phyloP scores from a whole-genome alignment of 1,140 invertebrate species.

The Lucilia cuprina region DNA sequence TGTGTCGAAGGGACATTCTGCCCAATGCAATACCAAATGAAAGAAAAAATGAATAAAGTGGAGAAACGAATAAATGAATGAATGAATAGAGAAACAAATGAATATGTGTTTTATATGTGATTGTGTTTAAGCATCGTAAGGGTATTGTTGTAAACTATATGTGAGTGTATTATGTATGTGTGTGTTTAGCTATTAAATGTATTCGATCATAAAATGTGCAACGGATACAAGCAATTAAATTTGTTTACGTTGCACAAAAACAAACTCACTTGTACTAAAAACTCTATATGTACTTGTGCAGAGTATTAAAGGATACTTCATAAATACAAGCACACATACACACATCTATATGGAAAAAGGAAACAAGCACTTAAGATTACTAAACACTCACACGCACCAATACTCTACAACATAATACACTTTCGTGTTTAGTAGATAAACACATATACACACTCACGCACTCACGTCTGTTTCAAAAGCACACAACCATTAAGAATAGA shows the following conservation, averaged over 20 bases:
- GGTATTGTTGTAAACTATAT: background rate
- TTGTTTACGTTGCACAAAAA: constrained; percentile 33
- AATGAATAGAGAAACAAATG: background rate
- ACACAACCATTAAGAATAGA: background rate
- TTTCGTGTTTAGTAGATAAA: background rate
- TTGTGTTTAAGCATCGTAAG: background rate
- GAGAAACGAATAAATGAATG: background rate
- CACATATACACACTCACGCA: background rate
- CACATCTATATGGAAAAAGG: constrained; percentile 9
- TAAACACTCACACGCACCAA: background rate
- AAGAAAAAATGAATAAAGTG: background rate
- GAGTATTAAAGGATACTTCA: background rate
- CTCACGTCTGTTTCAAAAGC: background rate
- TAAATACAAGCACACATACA: background rate
- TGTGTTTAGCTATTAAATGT: constrained; percentile 30
- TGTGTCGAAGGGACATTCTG: constrained; percentile 11
- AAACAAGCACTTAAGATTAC: constrained; percentile 31
- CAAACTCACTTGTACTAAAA: background rate
- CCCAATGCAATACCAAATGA: background rate
- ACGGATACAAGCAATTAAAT: constrained; percentile 39
- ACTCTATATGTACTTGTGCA: background rate
- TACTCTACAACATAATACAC: background rate
- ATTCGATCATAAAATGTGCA: constrained; percentile 39
- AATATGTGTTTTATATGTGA: background rate
- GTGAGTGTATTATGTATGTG: background rate